Base-by-base conservation (phyloP, 2,113 vertebrate species). In the Carettochelys insculpta region DNA sequence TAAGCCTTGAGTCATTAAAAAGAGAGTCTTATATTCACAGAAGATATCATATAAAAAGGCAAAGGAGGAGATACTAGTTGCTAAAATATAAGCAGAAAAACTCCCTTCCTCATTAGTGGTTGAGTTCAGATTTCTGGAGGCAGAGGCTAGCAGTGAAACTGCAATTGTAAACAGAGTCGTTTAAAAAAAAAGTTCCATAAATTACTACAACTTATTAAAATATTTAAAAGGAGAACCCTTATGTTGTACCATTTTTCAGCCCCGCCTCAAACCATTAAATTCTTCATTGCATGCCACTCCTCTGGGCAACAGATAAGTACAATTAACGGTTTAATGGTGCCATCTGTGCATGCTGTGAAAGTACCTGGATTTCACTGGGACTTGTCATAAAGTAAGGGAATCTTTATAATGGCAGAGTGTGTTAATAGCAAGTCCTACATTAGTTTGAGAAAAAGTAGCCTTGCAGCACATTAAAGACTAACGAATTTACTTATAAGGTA, bases 91-190 rank as follows among this genome's bases (percentile, higher is more conserved):
- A 80, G 89, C 89, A 91, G 12, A 25, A 65, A 90, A 86, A 87
- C 34, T 50, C 77, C 80, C 92, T 87, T 56, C 75, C 13, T 45
- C 85, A 24, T 45, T 95, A 91, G 92, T 51, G 25, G 61, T 71
- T 43, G 92, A 90, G 95, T 87, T 93, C 75, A 90, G 84, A 88
- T 95, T 91, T 95, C 75, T 77, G 87, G 31, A 92, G 11, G 27
- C 22, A 83, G 80, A 86, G 90, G 56, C 12, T 81, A 56, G 50
- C 41, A 45, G 94, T 85, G 19, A 91, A 93, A 77, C 56, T 91
- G 24, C 86, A 91, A 50, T 93, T 88, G 93, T 91, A 77, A 89
- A 77, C 19, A 86, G 76, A 95, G 52, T 52, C n/a, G 61, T 91
- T 84, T 89, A 65, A 92, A 54, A 91, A 80, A 9, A 50, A 43